Conservation (phyloP, 2,888 invertebrate genomes). For the Rotaria socialis region DNA sequence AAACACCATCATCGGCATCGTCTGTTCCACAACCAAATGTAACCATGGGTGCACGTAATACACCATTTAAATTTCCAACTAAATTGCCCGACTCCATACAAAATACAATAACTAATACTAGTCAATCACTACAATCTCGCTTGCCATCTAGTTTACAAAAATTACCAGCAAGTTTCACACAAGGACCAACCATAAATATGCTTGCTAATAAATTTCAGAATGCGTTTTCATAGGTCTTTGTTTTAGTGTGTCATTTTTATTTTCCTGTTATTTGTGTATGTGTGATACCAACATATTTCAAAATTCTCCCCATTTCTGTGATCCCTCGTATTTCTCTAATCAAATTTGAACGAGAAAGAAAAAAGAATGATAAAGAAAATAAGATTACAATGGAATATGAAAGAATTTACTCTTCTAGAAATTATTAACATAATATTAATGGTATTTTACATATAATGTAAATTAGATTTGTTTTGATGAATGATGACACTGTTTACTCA, state of each 20-base stretch:
- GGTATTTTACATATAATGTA: too few relatives aligned
- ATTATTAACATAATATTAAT: too few relatives aligned
- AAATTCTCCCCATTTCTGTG: slow-evolving; percentile 6
- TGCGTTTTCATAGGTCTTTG: not conserved
- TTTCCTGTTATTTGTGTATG: slow-evolving; percentile 4
- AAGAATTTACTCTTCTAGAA: not conserved
- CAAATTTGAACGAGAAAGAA: not conserved
- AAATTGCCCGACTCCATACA: slow-evolving; percentile 4
- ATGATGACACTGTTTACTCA: too few relatives aligned
- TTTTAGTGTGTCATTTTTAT: not conserved
- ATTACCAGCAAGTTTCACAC: not conserved
- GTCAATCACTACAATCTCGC: slow-evolving; percentile 21
- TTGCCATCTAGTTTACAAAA: slow-evolving; percentile 26
- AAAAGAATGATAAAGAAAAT: not conserved
- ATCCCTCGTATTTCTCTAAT: slow-evolving; percentile 11
- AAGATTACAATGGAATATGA: not conserved
- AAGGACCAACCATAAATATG: slow-evolving; percentile 33
- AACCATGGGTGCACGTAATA: not conserved
- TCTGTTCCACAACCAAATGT: slow-evolving; percentile 20
- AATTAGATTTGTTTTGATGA: too few relatives aligned
- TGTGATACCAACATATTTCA: not conserved
- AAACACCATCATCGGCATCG: too few relatives aligned
- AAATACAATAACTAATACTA: not conserved
- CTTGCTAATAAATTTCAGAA: slow-evolving; percentile 26
- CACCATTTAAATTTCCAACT: slow-evolving; percentile 2